Base-by-base conservation (phyloP, 2,113 vertebrate genomes). In the Falcunculus frontatus region DNA sequence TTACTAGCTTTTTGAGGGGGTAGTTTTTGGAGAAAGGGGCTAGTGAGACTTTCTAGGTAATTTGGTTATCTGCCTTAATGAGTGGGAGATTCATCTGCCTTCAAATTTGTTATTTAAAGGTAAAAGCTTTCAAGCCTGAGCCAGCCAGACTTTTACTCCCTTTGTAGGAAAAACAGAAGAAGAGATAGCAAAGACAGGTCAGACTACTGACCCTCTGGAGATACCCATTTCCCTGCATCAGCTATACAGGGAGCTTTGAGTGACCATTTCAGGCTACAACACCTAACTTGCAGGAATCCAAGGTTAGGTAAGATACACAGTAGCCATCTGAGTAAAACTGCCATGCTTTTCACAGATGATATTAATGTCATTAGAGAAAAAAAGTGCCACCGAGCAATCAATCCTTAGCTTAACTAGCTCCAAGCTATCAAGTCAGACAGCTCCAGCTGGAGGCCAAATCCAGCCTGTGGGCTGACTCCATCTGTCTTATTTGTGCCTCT, bases 381-480 rank as follows among this genome's bases (percentile, higher is more conserved):
- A 65, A 81, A 35, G 23, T 5, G 7, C 49, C 55, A 50, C 29
- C 2, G 14, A 79, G 64, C 70, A 89, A 85, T 93, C 86, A 70
- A 78, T 92, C 78, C 63, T 87, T 64, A 79, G 21, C 56, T 88
- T 83, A 83, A 91, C 90, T 83, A 67, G 50, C 68, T 96, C n/a
- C 63, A 85, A 91, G 83, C 30, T 81, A 83, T 65, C 50, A 83
- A 89, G 63, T 93, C 84, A 93, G 77, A 62, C 47, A 70, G 33
- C 57, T 95, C 44, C 56, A 70, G 49, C 52, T 67, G 89, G 42
- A 87, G 84, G 73, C 91, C 89, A 84, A 72, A 78, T 81, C 60
- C 83, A 91, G 73, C 47, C 73, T 29, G 68, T 89, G 80, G 94
- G 91, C 60, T 84, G 84, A 84, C 50, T 91, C 89, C 95, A 81